Conservation (phyloP, 2,888 invertebrate species). For the Dynastes tityus region DNA sequence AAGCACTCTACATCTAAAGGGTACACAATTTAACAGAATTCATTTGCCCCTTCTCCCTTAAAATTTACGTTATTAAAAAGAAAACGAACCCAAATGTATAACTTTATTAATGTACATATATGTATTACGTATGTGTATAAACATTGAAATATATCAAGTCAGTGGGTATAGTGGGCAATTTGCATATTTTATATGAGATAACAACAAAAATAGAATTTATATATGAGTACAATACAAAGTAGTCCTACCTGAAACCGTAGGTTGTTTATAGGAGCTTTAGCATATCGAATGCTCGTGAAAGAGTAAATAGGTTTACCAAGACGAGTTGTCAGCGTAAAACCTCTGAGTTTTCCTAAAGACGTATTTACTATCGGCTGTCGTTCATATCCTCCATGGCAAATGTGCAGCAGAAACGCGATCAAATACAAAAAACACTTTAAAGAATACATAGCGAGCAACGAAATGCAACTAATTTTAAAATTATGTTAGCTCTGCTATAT, state of each 20-base stretch:
- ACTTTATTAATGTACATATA: too few species aligned
- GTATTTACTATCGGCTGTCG: slow-evolving; percentile 14
- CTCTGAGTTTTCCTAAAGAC: slow-evolving; percentile 41
- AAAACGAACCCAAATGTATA: too few species aligned
- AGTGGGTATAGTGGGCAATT: too few species aligned
- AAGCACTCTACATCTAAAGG: too few species aligned
- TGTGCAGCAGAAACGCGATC: background rate
- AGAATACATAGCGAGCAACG: background rate
- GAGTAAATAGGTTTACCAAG: slow-evolving; percentile 46
- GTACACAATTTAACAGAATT: too few species aligned
- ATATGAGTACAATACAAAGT: background rate
- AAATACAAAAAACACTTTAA: background rate
- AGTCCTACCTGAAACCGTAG: slow-evolving; percentile 49
- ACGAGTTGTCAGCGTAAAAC: slow-evolving; percentile 40
- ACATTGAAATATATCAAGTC: too few species aligned
- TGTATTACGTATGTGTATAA: too few species aligned
- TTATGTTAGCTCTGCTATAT: too few species aligned
- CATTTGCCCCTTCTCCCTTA: too few species aligned
- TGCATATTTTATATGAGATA: too few species aligned
- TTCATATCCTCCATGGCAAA: background rate
- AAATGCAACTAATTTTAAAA: background rate
- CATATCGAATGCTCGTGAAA: slow-evolving; percentile 49
- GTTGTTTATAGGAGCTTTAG: slow-evolving; percentile 47
- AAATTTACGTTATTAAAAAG: too few species aligned
- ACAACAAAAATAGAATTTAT: background rate